Conservation (phyloP, 2,888 invertebrate species). For the Lepas anatifera region DNA sequence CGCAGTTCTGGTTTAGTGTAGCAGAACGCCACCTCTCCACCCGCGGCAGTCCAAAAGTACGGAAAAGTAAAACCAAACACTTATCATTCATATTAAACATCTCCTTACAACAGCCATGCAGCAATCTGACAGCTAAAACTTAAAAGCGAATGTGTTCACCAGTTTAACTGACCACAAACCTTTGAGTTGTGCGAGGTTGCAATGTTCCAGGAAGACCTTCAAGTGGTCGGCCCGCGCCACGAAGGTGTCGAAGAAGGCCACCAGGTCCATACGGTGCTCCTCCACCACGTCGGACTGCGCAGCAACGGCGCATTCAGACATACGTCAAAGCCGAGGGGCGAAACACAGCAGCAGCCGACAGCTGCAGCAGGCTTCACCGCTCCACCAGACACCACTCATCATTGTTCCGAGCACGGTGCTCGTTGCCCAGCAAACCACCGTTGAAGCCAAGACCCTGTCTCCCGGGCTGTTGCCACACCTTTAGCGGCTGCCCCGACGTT, state of each 20-base stretch:
- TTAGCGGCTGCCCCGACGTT: too few relatives aligned
- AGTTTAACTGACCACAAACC: background rate
- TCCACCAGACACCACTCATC: background rate
- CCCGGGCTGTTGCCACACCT: too few relatives aligned
- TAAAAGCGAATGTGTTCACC: too few relatives aligned
- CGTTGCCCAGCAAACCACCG: background rate
- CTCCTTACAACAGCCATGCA: background rate
- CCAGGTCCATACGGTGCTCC: background rate
- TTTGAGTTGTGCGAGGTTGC: background rate
- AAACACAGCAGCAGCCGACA: too few relatives aligned
- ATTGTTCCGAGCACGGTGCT: background rate
- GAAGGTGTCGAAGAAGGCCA: slow-evolving; percentile 1
- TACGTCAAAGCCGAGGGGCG: background rate
- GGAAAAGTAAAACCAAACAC: background rate
- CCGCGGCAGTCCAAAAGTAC: too few relatives aligned
- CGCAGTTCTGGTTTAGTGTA: too few relatives aligned
- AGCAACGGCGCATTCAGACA: background rate
- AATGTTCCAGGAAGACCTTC: background rate
- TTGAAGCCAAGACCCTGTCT: too few relatives aligned
- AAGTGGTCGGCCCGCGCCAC: background rate
- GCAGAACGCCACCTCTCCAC: too few relatives aligned
- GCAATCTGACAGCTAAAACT: too few relatives aligned
- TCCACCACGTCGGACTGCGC: background rate
- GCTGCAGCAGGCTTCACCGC: too few relatives aligned
- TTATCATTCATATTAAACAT: background rate